Conservation (phyloP, 2,888 invertebrate genomes). For the Belgica antarctica region DNA sequence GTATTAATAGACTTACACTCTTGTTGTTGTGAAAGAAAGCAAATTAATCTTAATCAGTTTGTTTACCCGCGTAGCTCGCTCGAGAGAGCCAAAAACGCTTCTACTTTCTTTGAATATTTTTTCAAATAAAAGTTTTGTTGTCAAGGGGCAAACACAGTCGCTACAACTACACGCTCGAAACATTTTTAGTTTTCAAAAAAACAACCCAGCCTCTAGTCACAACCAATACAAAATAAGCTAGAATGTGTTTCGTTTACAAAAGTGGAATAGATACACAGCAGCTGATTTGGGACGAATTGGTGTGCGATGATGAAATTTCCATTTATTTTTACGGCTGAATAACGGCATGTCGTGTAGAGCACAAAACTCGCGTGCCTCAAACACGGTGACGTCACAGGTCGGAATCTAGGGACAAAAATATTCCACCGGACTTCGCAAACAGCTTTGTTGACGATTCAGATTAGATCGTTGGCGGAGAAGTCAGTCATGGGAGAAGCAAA, state of each 20-base stretch:
- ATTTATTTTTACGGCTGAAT: not conserved
- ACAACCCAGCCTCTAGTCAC: slow-evolving; percentile 6
- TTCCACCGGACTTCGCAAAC: too few species aligned
- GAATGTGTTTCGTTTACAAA: slow-evolving; percentile 4
- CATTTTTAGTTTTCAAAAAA: not conserved
- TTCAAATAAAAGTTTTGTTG: not conserved
- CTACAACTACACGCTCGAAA: not conserved
- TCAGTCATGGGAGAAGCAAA: too few species aligned
- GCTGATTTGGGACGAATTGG: not conserved
- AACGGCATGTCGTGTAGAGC: slow-evolving; percentile 8
- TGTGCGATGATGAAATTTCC: not conserved
- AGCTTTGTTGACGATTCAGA: too few species aligned
- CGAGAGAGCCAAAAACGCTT: not conserved
- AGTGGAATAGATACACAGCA: not conserved
- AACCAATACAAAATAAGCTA: not conserved
- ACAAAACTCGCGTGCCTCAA: not conserved
- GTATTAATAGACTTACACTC: too few species aligned
- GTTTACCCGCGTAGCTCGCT: slow-evolving; percentile 7
- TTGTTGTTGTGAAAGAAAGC: not conserved
- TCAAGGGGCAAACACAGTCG: slow-evolving; percentile 16
- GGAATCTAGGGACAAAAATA: too few species aligned
- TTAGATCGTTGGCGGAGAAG: too few species aligned
- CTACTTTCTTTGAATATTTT: too few species aligned
- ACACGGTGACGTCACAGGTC: not conserved
- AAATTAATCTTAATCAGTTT: slow-evolving; percentile 12